Base-by-base conservation (phyloP, 2,888 invertebrate species). In the Hermodice carunculata region DNA sequence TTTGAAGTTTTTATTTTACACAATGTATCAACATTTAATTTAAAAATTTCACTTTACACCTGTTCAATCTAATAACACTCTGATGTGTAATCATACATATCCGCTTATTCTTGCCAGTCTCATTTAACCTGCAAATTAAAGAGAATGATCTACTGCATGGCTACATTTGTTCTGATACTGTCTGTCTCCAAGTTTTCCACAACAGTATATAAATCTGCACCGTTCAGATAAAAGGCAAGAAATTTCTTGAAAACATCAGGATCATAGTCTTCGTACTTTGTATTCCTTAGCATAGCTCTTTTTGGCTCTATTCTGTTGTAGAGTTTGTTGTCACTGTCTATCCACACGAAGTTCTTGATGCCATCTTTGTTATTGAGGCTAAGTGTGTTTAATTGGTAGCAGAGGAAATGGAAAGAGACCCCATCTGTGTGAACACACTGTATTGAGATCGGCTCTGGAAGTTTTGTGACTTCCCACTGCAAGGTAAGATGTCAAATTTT, bases 381-480 rank as follows among this genome's bases (percentile, higher is more conserved):
- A 82, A 86, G 73, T 2, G 94, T 85, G 84, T 93, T 89, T 17
- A 97, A 87, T 86, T 97, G 95, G 64, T 93, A 90, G 22, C 94
- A 90, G 3, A 92, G 91, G 82, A 96, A 95, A 81, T 94, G 92
- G 81, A 93, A 94, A 43, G 88, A 86, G 73, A 90, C 88, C 0
- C 94, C 92, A 81, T 95, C 92, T 3, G 93, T 91, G 75, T 94
- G 93, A 71, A 96, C 89, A 80, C 92, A 92, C 83, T 96, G 96
- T 2, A 95, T 87, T 44, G 91, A 91, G 57, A 96, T 88, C 4
- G 96, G 96, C 77, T 92, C 71, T 14, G 81, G 80, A 19, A 82
- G 70, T 1, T 42, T 63, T 34, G 89, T 89, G 3, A 91, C 89
- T 75, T 90, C 85, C 52, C 89, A 88, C 91, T 91, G 56, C 4